These are phyloP conservation scores for Opisthocomus hoazin DNA, from an alignment of 2,113 vertebrate genomes.

Conservation along the genomic window DNA sequence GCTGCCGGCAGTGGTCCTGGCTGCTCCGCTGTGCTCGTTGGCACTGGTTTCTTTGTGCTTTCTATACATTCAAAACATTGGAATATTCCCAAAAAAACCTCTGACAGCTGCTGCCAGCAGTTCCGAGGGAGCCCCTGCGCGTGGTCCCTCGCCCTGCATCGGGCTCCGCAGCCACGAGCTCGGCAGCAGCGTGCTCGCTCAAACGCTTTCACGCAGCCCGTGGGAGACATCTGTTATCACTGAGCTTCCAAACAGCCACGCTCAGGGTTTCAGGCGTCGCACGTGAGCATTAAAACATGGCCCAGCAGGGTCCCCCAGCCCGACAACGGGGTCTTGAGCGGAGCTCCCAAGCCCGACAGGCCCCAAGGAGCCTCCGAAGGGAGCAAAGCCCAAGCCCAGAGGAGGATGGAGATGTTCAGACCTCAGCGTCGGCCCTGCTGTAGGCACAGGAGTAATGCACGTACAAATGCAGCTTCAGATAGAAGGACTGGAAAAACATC, in stretches of 20 bases:
- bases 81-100: not conserved
- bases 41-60: not conserved
- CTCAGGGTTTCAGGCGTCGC: not conserved
- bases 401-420: not conserved
- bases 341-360: rapidly evolving
- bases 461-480: not conserved
- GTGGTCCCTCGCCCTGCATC: rapidly evolving
- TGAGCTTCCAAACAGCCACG: rapidly evolving
- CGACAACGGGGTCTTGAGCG: rapidly evolving
- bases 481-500: not conserved
- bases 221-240: not conserved
- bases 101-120: not conserved
- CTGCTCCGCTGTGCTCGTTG: not conserved
- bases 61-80: not conserved
- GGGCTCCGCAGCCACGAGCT: not conserved
- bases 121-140: not conserved
- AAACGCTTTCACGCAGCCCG: rapidly evolving
- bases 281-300: not conserved
- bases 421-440: not conserved
- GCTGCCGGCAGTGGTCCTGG: not conserved
- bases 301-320: rapidly evolving
- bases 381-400: not conserved
- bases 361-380: not conserved
- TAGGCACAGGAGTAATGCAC: rapidly evolving
- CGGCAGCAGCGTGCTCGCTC: not conserved